Evolutionary conservation across 2,113 vertebrate genomes (phyloP).

Genomic region (Sebastes fasciatus): DNA sequence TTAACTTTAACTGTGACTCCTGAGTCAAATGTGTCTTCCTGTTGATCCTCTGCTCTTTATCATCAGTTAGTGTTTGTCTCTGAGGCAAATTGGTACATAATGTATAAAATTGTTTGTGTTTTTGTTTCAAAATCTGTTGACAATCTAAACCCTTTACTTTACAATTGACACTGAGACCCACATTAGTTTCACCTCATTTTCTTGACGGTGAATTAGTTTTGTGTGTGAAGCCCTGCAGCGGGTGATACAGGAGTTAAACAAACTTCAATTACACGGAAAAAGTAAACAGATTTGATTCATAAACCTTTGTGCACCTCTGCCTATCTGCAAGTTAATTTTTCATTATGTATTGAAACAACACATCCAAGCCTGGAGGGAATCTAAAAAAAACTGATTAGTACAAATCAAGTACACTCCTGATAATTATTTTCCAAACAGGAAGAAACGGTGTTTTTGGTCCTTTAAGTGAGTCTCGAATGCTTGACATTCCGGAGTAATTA

Average conservation of each 20-base stretch:
- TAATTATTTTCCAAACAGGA: neutral
- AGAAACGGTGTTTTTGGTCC: neutral
- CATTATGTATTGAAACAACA: neutral
- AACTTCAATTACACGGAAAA: neutral
- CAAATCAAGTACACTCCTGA: too few species aligned
- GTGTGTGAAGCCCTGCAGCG: neutral
- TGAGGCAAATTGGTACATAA: neutral
- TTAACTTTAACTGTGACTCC: too few species aligned
- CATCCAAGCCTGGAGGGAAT: neutral
- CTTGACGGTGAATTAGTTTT: neutral
- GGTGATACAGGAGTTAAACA: neutral
- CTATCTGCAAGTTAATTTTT: neutral
- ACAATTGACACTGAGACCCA: neutral
- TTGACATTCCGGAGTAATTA: slow-evolving; percentile 28
- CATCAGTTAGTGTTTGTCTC: neutral
- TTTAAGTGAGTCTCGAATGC: neutral
- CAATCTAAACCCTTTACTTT: neutral
- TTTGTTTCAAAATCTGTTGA: neutral
- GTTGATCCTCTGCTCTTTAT: neutral
- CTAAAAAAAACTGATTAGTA: neutral
- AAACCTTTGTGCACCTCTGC: neutral
- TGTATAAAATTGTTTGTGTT: neutral
- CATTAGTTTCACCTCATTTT: neutral
- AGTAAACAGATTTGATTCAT: neutral
- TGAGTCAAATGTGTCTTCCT: too few species aligned